Conservation (phyloP, 1,140 invertebrate species). For the Aphaenogaster ashmeadi region DNA sequence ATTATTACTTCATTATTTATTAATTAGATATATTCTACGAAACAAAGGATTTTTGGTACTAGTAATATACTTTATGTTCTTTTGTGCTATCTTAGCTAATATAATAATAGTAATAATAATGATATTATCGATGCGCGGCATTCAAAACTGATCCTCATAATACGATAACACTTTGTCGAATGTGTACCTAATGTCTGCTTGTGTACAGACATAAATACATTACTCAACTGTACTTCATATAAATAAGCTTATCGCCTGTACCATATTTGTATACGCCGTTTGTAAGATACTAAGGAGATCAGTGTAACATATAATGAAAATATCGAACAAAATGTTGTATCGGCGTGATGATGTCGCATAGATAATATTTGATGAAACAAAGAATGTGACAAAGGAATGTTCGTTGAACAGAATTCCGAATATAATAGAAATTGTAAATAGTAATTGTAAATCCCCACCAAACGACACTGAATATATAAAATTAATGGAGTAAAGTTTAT, state of each 20-base stretch:
- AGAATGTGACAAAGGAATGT: neutral
- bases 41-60: neutral
- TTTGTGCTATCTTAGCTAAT: neutral
- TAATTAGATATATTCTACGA: neutral
- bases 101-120: neutral
- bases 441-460: neutral
- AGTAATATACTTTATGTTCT: neutral
- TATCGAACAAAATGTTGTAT: neutral
- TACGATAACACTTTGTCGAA: neutral
- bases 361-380: neutral
- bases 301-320: neutral
- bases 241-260: conserved; percentile 3
- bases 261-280: conserved; percentile 38
- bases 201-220: neutral
- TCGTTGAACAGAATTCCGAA: neutral
- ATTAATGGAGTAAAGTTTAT: neutral
- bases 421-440: conserved; percentile 14
- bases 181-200: conserved; percentile 18
- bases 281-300: conserved; percentile 40
- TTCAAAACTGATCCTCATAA: neutral
- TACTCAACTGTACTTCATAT: conserved; percentile 33
- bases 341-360: neutral
- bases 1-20: neutral
- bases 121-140: neutral
- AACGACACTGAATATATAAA: neutral